Evolutionary conservation across 2,113 vertebrate species (phyloP), one percentile per base, ranked within the genome.

Genomic region (Chunga burmeisteri): DNA sequence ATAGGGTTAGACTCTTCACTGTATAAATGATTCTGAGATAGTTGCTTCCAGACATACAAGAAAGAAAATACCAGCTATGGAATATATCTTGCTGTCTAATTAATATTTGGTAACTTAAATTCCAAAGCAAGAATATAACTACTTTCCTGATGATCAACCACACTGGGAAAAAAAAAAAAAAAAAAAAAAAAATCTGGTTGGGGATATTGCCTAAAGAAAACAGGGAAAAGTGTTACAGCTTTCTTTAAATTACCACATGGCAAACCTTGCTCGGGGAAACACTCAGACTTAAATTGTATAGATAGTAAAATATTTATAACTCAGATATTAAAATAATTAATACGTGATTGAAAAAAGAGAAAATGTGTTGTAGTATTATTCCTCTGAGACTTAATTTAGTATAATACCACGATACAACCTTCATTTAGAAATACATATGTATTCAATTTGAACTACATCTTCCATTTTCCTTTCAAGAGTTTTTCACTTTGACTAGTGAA

Each of bases 271-370:
- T 74, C 19, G 90, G 23, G 13, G 93, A 97, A 93, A 87, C 6
- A 82, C 8, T 36, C 22, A 58, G 25, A 81, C 21, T 86, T 75
- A 58, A 83, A 81, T n/a, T 75, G 21, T 75, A 78, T 55, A 20
- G 25, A 73, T 74, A 14, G 29, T 91, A 92, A 98, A 96, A 93
- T 88, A 94, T 86, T 96, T 91, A 93, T 93, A 94, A 68, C 74
- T 30, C 49, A 32, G 49, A 84, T 82, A 88, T 74, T 96, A 96
- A 97, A 96, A 96, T 96, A 44, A 92, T 88, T 91, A 92, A 87
- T 80, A 52, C 78, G 55, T 74, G 32, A 88, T 78, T 8, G 32
- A 52, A 74, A 84, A 92, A 55, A 89, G 74, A 13, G 18, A 72
- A 78, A 71, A 72, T 79, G 7, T 34, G 3, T 75, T 94, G 27